phyloP scores from a whole-genome alignment of 2,888 invertebrate species.

The Graphium colonna region DNA sequence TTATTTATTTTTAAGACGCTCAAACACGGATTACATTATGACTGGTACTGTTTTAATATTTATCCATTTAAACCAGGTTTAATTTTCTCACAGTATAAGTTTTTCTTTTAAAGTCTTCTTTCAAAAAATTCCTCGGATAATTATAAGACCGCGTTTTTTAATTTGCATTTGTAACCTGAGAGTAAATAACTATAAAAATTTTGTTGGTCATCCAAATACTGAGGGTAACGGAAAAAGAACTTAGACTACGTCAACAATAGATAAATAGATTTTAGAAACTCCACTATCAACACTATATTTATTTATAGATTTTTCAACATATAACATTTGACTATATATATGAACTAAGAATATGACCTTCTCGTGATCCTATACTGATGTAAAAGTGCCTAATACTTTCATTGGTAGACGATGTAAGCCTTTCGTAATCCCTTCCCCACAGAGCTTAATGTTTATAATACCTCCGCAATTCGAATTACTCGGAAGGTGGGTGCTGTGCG shows the following conservation, averaged over 20 bases:
- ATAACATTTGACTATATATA: no score
- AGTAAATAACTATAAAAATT: no score
- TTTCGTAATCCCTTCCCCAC: background rate
- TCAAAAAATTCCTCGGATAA: background rate
- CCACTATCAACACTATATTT: no score
- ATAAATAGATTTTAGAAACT: no score
- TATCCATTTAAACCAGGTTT: background rate
- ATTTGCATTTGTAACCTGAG: no score
- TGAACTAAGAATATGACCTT: no score
- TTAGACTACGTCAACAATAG: no score
- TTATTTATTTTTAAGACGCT: slow-evolving; percentile 14
- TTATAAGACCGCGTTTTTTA: background rate
- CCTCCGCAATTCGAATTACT: background rate
- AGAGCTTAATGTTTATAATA: slow-evolving; percentile 2
- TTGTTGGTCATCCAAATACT: no score
- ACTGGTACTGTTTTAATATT: background rate
- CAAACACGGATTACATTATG: slow-evolving; percentile 12
- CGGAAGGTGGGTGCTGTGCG: background rate
- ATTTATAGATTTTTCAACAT: no score
- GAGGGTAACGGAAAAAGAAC: no score
- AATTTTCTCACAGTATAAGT: background rate
- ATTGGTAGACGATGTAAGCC: background rate
- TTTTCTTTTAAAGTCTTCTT: background rate
- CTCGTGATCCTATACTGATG: no score
- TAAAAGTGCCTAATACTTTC: background rate